Evolutionary conservation across 2,113 vertebrate genomes (phyloP).

Genomic region (Hipposideros armiger): DNA sequence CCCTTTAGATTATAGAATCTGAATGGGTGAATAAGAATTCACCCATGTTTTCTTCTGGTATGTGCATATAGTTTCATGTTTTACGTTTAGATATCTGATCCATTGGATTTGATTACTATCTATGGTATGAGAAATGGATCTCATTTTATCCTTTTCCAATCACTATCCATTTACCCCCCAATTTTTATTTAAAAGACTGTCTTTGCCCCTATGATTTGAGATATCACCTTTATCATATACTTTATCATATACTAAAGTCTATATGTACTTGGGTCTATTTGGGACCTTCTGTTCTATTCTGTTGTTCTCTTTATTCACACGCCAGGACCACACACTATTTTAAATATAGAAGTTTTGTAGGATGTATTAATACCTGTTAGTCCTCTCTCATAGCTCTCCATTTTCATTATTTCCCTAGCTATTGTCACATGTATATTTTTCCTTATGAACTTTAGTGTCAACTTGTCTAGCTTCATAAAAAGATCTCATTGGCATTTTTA

Average conservation of each 20-base stretch:
- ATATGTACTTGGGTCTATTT: not conserved
- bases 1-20: not conserved
- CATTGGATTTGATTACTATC: not conserved
- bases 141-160: not conserved
- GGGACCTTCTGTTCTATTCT: not conserved
- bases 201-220: conserved; percentile 5
- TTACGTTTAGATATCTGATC: not conserved
- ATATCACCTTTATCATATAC: not conserved
- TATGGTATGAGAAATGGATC: not conserved
- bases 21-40: not conserved
- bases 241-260: not conserved
- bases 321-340: not conserved
- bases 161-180: not conserved
- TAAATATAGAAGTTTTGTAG: not conserved
- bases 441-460: conserved; percentile 20
- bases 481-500: conserved; percentile 33
- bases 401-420: conserved; percentile 46
- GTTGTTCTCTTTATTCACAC: not conserved
- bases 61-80: not conserved
- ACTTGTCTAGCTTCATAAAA: conserved; percentile 1
- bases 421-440: conserved; percentile 27
- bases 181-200: conserved; percentile 33
- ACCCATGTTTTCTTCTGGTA: not conserved
- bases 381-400: not conserved
- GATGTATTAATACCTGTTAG: not conserved